Conservation (phyloP, 2,888 invertebrate species). For the Molanna angustata region DNA sequence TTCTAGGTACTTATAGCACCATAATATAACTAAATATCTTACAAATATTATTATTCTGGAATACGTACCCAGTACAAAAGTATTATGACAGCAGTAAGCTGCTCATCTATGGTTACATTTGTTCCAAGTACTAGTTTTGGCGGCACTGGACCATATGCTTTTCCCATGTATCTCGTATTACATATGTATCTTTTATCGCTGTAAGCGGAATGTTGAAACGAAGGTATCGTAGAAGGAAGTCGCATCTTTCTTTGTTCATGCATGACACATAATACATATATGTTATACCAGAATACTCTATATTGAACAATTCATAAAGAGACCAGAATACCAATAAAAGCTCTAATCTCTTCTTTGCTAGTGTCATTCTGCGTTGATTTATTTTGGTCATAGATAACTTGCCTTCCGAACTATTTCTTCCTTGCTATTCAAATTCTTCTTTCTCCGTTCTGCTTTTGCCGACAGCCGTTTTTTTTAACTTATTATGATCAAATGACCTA, state of each 20-base stretch:
- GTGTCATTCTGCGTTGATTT: constrained; percentile 11
- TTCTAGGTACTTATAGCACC: too few species aligned
- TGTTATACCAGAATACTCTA: constrained; percentile 14
- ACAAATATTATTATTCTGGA: too few species aligned
- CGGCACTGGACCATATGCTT: not conserved
- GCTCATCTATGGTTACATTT: constrained; percentile 4
- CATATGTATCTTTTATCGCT: not conserved
- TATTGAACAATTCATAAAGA: constrained; percentile 18
- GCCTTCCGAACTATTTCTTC: too few species aligned
- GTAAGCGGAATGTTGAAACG: too few species aligned
- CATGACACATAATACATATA: constrained; percentile 21
- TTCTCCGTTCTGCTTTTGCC: too few species aligned
- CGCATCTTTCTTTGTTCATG: constrained; percentile 7
- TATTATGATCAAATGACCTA: too few species aligned
- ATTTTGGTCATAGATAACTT: constrained; percentile 12
- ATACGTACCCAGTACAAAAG: too few species aligned
- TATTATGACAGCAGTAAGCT: too few species aligned
- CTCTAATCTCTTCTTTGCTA: constrained; percentile 8
- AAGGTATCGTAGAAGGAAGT: not conserved
- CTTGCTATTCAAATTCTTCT: too few species aligned
- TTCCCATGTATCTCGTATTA: too few species aligned
- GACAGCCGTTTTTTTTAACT: too few species aligned
- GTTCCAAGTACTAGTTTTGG: constrained; percentile 1
- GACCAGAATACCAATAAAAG: constrained; percentile 11
- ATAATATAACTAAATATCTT: too few species aligned